Conservation (phyloP, 2,797 vertebrate species). For the Discoglossus pictus region DNA sequence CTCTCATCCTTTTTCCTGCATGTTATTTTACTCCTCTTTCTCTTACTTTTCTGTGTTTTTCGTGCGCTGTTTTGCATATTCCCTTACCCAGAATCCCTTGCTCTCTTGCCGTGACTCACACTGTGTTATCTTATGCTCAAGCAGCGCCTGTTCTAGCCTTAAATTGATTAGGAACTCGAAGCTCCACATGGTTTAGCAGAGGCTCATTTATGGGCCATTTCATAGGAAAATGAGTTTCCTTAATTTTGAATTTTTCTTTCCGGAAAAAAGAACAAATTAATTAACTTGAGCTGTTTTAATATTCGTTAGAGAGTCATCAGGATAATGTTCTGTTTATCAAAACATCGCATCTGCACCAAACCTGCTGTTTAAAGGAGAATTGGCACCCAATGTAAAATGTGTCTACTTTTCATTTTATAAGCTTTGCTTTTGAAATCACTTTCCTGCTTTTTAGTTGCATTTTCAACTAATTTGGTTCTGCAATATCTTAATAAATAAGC, state of each 20-base stretch:
- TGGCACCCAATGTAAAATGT: too few species aligned
- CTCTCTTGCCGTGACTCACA: conserved; percentile 5
- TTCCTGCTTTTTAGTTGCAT: too few species aligned
- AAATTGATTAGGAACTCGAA: conserved; percentile 30
- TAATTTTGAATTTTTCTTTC: conserved; percentile 32
- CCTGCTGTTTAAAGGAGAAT: too few species aligned
- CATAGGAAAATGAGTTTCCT: conserved; percentile 38
- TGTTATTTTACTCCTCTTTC: conserved; percentile 34
- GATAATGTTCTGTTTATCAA: conserved; percentile 23
- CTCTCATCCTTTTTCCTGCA: conserved; percentile 35
- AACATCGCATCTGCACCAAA: too few species aligned
- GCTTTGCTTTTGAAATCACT: too few species aligned
- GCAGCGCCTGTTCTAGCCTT: conserved; percentile 11
- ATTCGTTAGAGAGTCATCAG: conserved; percentile 3
- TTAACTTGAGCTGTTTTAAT: conserved; percentile 37
- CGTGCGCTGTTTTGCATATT: conserved; percentile 1
- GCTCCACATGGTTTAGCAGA: conserved; percentile 22
- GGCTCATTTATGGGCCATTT: conserved; percentile 31
- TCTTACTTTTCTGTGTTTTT: not conserved
- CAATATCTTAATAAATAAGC: too few species aligned
- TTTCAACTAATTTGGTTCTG: too few species aligned
- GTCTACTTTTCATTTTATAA: too few species aligned
- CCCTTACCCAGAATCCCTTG: conserved; percentile 29
- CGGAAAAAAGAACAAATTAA: conserved; percentile 38
- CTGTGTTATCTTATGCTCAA: conserved; percentile 28